Evolutionary conservation across 2,797 vertebrate species (phyloP), one percentile per base, ranked within the genome.

Genomic region (Catostomus latipinnis): DNA sequence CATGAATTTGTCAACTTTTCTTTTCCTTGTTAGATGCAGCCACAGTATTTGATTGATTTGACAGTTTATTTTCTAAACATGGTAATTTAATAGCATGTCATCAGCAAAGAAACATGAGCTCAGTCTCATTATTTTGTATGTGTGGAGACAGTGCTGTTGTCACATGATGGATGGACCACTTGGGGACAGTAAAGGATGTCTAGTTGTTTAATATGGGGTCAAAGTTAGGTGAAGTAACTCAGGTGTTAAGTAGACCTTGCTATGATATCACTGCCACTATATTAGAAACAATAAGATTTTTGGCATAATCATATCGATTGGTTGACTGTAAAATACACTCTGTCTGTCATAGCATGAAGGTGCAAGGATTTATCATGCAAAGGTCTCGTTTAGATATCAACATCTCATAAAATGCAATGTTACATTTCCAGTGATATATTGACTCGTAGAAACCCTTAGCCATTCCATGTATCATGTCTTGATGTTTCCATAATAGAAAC

Each of bases 221-320:
- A 46, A 14, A 45, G 43, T 67, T 66, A 61, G 58, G 80, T 74
- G 61, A 76, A 70, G 13, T 65, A 7, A 18, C 50, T 62, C 54
- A 43, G 10, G 71, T 46, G 11, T 67, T 43, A 56, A 49, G 57
- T 75, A 71, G 22, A 85, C 81, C 76, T 61, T 63, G 16, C 45
- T 69, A 49, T 76, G 8, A 72, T 57, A 34, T 70, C 76, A 65
- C 57, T 48, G 5, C 34, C 34, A 46, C 58, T 60, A 45, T 70
- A 76, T 48, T 48, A 48, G 43, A 70, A 72, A 68, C 53, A 67
- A 81, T 69, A 52, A 75, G 66, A 71, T 48, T 69, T 81, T 74
- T 78, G 50, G 57, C 58, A 76, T 72, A 73, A 86, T 82, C 56
- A 34, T 70, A 83, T 83, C 18, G 76, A 85, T 81, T 57, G 62